phyloP scores from a whole-genome alignment of 2,113 vertebrate species.

The Petroica traversi region DNA sequence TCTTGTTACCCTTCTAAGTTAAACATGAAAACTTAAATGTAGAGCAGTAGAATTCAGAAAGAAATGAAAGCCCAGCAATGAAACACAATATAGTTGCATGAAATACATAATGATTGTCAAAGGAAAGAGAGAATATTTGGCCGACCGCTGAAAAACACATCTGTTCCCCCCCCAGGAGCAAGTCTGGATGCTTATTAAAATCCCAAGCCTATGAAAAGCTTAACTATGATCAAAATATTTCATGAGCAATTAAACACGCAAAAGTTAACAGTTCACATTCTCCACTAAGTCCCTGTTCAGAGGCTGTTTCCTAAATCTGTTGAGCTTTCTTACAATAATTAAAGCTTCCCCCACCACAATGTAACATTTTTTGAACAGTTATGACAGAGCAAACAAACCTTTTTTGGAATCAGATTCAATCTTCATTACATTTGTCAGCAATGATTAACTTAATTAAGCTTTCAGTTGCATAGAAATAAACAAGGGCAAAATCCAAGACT shows the following conservation, averaged over 20 bases:
- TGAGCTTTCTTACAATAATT: background rate
- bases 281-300: background rate
- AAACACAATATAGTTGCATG: background rate
- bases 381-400: background rate
- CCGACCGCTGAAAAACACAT: background rate
- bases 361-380: background rate
- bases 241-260: background rate
- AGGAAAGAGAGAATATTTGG: background rate
- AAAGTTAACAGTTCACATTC: background rate
- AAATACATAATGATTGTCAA: background rate
- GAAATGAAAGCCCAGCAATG: background rate
- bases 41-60: background rate
- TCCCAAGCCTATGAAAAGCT: background rate
- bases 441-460: slow-evolving; percentile 12
- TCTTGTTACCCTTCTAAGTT: background rate
- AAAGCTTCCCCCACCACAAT: background rate
- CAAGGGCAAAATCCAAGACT: background rate
- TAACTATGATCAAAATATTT: background rate
- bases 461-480: background rate
- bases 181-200: background rate
- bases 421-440: background rate
- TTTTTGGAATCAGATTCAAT: background rate
- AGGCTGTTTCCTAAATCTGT: background rate
- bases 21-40: background rate
- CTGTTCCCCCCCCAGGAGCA: background rate